Evolutionary conservation across 1,140 invertebrate genomes (phyloP).

Genomic region (Ruditapes philippinarum): DNA sequence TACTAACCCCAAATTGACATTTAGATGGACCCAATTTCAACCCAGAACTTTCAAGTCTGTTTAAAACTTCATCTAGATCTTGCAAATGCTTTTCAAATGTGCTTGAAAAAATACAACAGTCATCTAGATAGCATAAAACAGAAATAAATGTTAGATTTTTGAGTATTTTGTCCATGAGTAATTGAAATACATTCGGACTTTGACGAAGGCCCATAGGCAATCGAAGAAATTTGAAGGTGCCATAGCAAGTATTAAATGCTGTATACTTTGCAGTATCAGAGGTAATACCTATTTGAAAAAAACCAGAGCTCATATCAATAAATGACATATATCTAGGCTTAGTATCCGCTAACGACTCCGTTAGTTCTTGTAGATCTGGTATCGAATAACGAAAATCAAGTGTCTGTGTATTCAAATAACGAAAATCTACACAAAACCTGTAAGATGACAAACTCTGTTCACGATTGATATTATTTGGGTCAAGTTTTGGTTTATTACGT

Average conservation of each 20-base stretch:
- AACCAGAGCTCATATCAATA: constrained; percentile 58
- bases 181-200: constrained; percentile 57
- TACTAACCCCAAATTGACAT: constrained; percentile 58
- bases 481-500: constrained; percentile 48
- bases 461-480: constrained; percentile 13
- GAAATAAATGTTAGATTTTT: constrained; percentile 54
- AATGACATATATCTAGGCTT: constrained; percentile 17
- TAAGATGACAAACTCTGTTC: constrained; percentile 35
- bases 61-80: constrained; percentile 65
- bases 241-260: constrained; percentile 67
- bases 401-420: constrained; percentile 52
- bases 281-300: constrained; percentile 61
- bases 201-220: constrained; percentile 59
- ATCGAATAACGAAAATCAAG: constrained; percentile 52
- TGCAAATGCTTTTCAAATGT: constrained; percentile 60
- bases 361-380: constrained; percentile 64
- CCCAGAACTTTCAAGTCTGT: constrained; percentile 31
- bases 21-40: constrained; percentile 61
- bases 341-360: constrained; percentile 60
- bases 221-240: constrained; percentile 59
- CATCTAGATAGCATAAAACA: constrained; percentile 68
- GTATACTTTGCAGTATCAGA: constrained; percentile 45
- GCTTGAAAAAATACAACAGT: constrained; percentile 53
- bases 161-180: constrained; percentile 69
- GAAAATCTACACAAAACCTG: constrained; percentile 54